Evolutionary conservation across 35 echinoderm and acorn worm genomes (phyloP).

Genomic region (Ophioderma brevispina): DNA sequence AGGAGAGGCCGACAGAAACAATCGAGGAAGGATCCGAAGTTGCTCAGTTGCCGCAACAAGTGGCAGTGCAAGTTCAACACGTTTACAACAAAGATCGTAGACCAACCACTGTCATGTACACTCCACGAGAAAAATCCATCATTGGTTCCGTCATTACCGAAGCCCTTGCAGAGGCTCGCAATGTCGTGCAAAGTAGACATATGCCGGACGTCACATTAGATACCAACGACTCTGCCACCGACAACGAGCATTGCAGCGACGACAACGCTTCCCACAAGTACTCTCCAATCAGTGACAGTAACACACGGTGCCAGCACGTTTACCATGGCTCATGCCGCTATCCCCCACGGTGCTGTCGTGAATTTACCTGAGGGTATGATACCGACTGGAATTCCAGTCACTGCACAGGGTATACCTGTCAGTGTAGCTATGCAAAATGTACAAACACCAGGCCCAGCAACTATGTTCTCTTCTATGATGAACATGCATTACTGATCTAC

Average conservation of each 20-base stretch:
- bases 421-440: background rate
- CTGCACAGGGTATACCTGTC: background rate
- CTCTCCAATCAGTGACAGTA: background rate
- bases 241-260: background rate
- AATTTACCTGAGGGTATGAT: background rate
- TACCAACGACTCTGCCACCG: constrained; percentile 9
- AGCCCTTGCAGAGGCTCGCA: constrained; percentile 44
- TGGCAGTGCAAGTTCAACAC: background rate
- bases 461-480: constrained; percentile 22
- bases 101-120: background rate
- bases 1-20: background rate
- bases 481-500: constrained; percentile 40
- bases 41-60: constrained; percentile 15
- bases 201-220: constrained; percentile 1
- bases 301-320: background rate
- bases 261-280: background rate
- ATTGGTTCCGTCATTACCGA: constrained; percentile 48
- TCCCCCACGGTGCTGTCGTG: background rate
- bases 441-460: background rate
- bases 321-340: background rate
- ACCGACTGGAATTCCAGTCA: background rate
- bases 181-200: constrained; percentile 38
- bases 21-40: constrained; percentile 8
- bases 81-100: constrained; percentile 8
- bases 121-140: constrained; percentile 29